Evolutionary conservation across 2,797 vertebrate species (phyloP), one percentile per base, ranked within the genome.

Genomic region (Scolopax rusticola): DNA sequence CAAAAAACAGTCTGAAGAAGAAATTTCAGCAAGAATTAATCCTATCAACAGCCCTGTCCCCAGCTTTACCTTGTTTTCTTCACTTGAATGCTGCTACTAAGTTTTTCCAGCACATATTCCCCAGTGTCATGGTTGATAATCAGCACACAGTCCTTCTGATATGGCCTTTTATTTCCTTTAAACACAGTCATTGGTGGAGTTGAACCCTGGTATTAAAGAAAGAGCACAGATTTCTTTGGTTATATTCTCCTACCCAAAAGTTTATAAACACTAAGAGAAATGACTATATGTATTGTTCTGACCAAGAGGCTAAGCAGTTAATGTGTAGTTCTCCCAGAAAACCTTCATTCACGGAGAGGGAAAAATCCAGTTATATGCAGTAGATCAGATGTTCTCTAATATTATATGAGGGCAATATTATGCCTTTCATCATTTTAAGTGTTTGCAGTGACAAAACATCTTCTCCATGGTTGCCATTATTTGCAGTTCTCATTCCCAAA

Each of bases 91-190:
- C 98, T 99, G 98, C 99, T 99, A 97, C 99, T 99, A 84, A 99
- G 99, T 92, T 99, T 99, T 97, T 99, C 99, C 98, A 99, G 97
- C 25, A 99, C 98, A n/a, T 99, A 99, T 53, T 99, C 99, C 9
- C 99, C 99, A 4, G 99, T 99, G 98, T 99, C 99, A 33, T 99
- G 99, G 96, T 99, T 99, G 86, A 99, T 99, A 96, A 99, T 99
- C 85, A 99, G 99, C 64, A 99, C 99, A 61, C 99, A 99, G 97
- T 99, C 99, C 97, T 99, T 99, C 98, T 99, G 99, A 97, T 99
- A 99, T 0, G 99, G 99, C 47, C 99, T 98, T 97, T 99, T 99
- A 98, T 99, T 99, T 93, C 99, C 99, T 98, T 99, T 99, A 97
- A 99, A 99, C 64, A 99, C 99, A 4, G 99, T 99, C 99, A 99